A percentile compares a stretch with the other conserved stretches of the same genome.
Conservation (phyloP, 2,797 vertebrate genomes). For the Chaetophractus vellerosus region DNA sequence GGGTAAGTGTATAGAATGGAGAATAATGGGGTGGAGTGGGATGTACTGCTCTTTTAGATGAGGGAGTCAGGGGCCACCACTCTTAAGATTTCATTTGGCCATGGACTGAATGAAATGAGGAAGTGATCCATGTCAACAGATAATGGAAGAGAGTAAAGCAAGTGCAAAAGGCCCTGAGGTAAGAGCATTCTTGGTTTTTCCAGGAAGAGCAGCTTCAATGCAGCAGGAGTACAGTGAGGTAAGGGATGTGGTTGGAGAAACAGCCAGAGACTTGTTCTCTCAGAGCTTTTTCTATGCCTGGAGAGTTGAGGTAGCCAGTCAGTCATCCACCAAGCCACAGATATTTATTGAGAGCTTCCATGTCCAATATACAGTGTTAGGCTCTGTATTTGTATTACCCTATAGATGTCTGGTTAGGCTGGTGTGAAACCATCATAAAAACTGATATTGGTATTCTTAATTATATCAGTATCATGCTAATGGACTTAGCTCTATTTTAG, state of each 20-base stretch:
- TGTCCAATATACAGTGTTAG: background rate
- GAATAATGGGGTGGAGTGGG: background rate
- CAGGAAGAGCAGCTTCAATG: background rate
- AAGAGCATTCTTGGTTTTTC: background rate
- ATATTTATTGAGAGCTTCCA: background rate
- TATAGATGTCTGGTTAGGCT: background rate
- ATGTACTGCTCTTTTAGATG: background rate
- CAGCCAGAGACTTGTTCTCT: background rate
- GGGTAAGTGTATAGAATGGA: background rate
- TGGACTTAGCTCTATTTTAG: background rate
- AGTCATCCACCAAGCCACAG: background rate
- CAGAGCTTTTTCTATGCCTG: background rate
- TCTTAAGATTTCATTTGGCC: background rate
- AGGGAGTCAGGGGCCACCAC: background rate
- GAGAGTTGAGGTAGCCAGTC: background rate
- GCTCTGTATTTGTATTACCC: background rate
- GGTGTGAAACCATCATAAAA: background rate
- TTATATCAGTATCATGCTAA: constrained; percentile 14
- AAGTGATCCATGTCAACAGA: background rate
- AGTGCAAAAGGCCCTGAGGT: background rate
- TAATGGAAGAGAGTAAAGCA: background rate
- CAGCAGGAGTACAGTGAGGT: background rate
- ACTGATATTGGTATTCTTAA: background rate
- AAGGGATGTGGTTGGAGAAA: background rate
- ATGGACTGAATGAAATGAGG: background rate